Percentiles rank a stretch among this genome's conserved stretches.
Evolutionary conservation across 2,113 vertebrate genomes (phyloP).

Genomic region (Cinclus cinclus): DNA sequence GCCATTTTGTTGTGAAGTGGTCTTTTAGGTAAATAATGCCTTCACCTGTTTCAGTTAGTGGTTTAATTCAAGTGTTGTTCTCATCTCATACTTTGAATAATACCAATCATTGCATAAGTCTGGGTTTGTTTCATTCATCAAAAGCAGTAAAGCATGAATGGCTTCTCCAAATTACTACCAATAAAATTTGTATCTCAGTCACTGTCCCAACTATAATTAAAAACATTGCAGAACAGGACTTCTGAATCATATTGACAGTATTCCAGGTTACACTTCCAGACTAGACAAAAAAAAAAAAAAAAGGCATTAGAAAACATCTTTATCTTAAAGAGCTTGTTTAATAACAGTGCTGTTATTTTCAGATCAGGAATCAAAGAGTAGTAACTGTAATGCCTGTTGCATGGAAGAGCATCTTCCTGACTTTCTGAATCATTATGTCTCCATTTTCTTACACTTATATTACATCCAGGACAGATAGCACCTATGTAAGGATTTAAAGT

Average conservation of each 20-base stretch:
- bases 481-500: background rate
- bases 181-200: background rate
- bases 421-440: background rate
- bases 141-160: background rate
- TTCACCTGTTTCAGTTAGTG: background rate
- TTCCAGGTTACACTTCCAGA: background rate
- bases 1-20: background rate
- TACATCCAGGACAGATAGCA: background rate
- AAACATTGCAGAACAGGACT: background rate
- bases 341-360: background rate
- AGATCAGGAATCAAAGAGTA: background rate
- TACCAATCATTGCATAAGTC: background rate
- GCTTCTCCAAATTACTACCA: background rate
- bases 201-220: background rate
- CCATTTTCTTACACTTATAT: background rate
- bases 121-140: background rate
- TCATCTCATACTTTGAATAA: background rate
- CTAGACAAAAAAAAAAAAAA: background rate
- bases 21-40: background rate
- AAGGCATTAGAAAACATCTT: background rate
- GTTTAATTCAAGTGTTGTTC: background rate
- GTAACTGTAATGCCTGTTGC: background rate
- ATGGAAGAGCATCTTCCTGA: background rate
- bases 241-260: background rate
- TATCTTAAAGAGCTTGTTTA: background rate